Evolutionary conservation across 23 tunicate genomes (phyloP), one percentile per base, ranked within the genome.

Genomic region (Styela plicata): DNA sequence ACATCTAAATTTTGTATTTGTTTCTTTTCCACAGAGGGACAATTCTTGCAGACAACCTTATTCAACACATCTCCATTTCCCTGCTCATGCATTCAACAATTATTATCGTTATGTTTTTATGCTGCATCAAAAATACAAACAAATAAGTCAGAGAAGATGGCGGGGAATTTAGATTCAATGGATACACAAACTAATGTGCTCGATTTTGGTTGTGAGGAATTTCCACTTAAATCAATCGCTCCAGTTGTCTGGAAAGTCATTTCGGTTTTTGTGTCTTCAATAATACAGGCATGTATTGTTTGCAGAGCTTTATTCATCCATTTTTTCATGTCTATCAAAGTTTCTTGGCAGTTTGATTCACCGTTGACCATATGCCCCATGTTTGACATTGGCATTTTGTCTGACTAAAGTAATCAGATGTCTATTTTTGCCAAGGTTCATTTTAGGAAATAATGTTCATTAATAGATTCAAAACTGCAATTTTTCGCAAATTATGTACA

Each of bases 271-370:
- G 66, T 76, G n/a, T 33, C 7, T 31, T 22, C 65, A 25, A 44
- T 76, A 10, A 53, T 76, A 1, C 81, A 76, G 66, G 81, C 13
- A 5, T n/a, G n/a, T n/a, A n/a, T n/a, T n/a, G n/a, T n/a, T n/a
- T n/a, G n/a, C n/a, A n/a, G n/a, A n/a, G n/a, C n/a, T n/a, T n/a
- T n/a, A n/a, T n/a, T n/a, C n/a, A n/a, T n/a, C n/a, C n/a, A n/a
- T n/a, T n/a, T n/a, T n/a, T n/a, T n/a, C n/a, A n/a, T n/a, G n/a
- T n/a, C n/a, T n/a, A n/a, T n/a, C n/a, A n/a, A n/a, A n/a, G n/a
- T n/a, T n/a, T n/a, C n/a, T n/a, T n/a, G n/a, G n/a, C n/a, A n/a
- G n/a, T n/a, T n/a, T n/a, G n/a, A n/a, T n/a, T n/a, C n/a, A n/a
- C n/a, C n/a, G n/a, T n/a, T n/a, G n/a, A n/a, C n/a, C n/a, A n/a